phyloP scores from a whole-genome alignment of 2,797 vertebrate species.

The Salarias fasciatus region DNA sequence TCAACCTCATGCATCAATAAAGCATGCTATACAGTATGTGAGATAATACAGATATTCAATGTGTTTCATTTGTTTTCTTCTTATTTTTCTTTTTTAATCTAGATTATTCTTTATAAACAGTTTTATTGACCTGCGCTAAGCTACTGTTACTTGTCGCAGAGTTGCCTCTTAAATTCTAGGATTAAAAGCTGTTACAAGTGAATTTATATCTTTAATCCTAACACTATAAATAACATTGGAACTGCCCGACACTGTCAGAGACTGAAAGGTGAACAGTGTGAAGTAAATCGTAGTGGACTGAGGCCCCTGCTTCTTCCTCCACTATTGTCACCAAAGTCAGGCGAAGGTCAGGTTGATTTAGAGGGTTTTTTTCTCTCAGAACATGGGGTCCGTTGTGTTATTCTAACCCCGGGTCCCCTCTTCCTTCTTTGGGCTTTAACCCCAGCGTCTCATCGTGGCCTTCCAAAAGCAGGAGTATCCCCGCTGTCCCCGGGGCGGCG shows the following conservation, averaged over 20 bases:
- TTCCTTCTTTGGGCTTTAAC: slow-evolving; percentile 36
- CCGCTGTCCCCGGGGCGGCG: slow-evolving; percentile 45
- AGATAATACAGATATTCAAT: too few relatives aligned
- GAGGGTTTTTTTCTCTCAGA: slow-evolving; percentile 64
- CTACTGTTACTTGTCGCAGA: background rate
- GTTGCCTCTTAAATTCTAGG: background rate
- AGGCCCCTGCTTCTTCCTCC: slow-evolving; percentile 12
- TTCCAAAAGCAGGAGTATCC: slow-evolving; percentile 38
- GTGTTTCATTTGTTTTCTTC: too few relatives aligned
- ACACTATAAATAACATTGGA: background rate
- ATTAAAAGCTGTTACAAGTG: background rate
- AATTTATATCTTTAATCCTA: background rate
- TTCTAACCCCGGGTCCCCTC: slow-evolving; percentile 60
- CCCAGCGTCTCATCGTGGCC: slow-evolving; percentile 29
- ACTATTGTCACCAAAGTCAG: slow-evolving; percentile 59
- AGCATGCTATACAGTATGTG: too few relatives aligned
- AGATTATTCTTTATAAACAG: background rate
- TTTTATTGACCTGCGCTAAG: background rate
- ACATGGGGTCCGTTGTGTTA: slow-evolving; percentile 62
- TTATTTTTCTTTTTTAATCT: too few relatives aligned
- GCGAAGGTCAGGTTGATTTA: slow-evolving; percentile 66
- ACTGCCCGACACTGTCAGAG: accelerated
- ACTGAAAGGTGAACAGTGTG: background rate
- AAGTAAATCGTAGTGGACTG: background rate
- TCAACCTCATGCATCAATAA: too few relatives aligned